These are phyloP conservation scores for Lophius americanus DNA, from an alignment of 2,797 vertebrate genomes.

Conservation along the genomic window DNA sequence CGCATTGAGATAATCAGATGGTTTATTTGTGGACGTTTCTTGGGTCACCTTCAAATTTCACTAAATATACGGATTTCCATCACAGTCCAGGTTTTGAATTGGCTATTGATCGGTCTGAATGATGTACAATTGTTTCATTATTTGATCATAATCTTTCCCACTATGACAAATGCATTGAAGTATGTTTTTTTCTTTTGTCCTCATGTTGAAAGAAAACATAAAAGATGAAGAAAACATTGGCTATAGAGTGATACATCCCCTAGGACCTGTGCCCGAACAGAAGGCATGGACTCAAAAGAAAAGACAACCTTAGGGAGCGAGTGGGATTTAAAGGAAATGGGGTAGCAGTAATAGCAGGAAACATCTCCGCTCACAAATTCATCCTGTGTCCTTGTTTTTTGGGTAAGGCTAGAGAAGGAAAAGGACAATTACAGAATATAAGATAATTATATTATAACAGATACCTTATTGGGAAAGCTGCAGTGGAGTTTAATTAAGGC, in stretches of 20 bases:
- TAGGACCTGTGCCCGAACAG: slow-evolving; percentile 25
- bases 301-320: slow-evolving; percentile 35
- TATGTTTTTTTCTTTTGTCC: slow-evolving; percentile 10
- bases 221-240: slow-evolving; percentile 24
- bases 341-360: slow-evolving; percentile 12
- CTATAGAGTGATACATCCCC: slow-evolving; percentile 18
- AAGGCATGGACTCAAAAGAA: slow-evolving; percentile 51
- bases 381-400: slow-evolving; percentile 5
- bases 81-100: slow-evolving; percentile 2
- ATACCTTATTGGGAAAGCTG: neutral
- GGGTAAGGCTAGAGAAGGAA: neutral
- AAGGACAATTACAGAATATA: neutral
- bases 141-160: slow-evolving; percentile 23
- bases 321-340: slow-evolving; percentile 38
- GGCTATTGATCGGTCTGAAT: slow-evolving; percentile 23
- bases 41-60: slow-evolving; percentile 31
- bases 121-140: slow-evolving; percentile 1
- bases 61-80: slow-evolving; percentile 26
- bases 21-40: slow-evolving; percentile 50
- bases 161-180: slow-evolving; percentile 3
- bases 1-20: slow-evolving; percentile 29
- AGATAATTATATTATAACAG: slow-evolving; percentile 5
- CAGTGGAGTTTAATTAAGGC: neutral
- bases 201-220: slow-evolving; percentile 16
- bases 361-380: slow-evolving; percentile 9